A percentile compares a stretch with the other conserved stretches of the same genome.
Evolutionary conservation across 2,797 vertebrate species (phyloP).

Genomic region (Perodicticus potto): DNA sequence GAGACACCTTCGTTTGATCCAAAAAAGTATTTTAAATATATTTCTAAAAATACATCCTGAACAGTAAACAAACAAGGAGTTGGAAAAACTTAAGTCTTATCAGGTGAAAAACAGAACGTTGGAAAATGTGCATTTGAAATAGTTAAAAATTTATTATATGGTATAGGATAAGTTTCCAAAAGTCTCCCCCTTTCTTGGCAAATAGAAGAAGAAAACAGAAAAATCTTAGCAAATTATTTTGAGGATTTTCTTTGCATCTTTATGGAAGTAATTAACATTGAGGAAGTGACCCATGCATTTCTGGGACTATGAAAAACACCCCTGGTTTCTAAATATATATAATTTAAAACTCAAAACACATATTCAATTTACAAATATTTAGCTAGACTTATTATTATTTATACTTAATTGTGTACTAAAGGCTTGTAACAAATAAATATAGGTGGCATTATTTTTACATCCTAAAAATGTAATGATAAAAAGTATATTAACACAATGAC

Average conservation of each 20-base stretch:
- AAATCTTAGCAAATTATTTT: constrained; percentile 72
- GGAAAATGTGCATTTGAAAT: constrained; percentile 72
- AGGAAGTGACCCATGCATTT: constrained; percentile 66
- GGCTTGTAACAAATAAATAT: constrained; percentile 44
- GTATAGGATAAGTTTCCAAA: constrained; percentile 74
- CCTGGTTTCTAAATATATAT: background rate
- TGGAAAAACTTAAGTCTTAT: constrained; percentile 80
- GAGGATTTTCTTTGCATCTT: constrained; percentile 51
- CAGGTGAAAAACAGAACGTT: constrained; percentile 74
- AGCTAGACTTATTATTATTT: background rate
- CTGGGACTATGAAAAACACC: constrained; percentile 22
- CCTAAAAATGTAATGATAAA: background rate
- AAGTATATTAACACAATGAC: background rate
- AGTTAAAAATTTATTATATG: constrained; percentile 81
- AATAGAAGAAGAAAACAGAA: constrained; percentile 69
- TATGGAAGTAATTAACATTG: constrained; percentile 58
- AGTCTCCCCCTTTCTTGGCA: constrained; percentile 29
- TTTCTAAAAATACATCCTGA: constrained; percentile 77
- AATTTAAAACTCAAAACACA: constrained; percentile 60
- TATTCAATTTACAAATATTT: constrained; percentile 38
- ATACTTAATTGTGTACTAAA: constrained; percentile 14
- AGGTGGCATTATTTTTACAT: background rate
- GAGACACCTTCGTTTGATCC: constrained; percentile 88
- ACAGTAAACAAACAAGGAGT: constrained; percentile 82
- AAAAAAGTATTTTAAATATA: constrained; percentile 85